phyloP scores from a whole-genome alignment of 1,140 invertebrate genomes.

The Wasmannia auropunctata region DNA sequence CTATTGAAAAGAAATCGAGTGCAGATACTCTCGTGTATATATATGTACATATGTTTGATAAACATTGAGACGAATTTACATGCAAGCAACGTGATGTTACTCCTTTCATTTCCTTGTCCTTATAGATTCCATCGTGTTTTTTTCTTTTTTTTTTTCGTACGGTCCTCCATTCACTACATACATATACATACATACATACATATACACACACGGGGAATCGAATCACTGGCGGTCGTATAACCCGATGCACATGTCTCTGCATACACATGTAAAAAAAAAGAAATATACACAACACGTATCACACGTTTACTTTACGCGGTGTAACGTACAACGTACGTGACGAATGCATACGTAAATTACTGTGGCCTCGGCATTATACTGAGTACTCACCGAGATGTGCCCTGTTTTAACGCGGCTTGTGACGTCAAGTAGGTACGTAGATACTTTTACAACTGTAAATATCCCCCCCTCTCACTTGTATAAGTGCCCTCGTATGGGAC shows the following conservation, averaged over 20 bases:
- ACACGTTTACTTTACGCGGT: slow-evolving; percentile 41
- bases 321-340: slow-evolving; percentile 62
- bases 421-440: slow-evolving; percentile 86
- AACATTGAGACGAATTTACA: slow-evolving; percentile 20
- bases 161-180: neutral
- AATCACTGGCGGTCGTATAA: slow-evolving; percentile 20
- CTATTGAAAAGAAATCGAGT: neutral
- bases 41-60: slow-evolving; percentile 36
- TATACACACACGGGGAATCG: neutral
- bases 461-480: slow-evolving; percentile 1
- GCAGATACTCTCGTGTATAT: slow-evolving; percentile 38
- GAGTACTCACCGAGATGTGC: slow-evolving; percentile 85
- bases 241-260: slow-evolving; percentile 22
- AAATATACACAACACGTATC: neutral
- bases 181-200: slow-evolving; percentile 48
- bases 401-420: slow-evolving; percentile 86
- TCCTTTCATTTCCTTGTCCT: slow-evolving; percentile 24
- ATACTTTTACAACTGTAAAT: slow-evolving; percentile 74
- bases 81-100: slow-evolving; percentile 51
- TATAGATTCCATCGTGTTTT: slow-evolving; percentile 22
- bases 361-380: slow-evolving; percentile 79
- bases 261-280: slow-evolving; percentile 2
- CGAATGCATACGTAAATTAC: slow-evolving; percentile 76
- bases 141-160: slow-evolving; percentile 25
- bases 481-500: slow-evolving; percentile 9